Evolutionary conservation across 1,140 invertebrate species (phyloP).

Genomic region (Drosophila funebris): DNA sequence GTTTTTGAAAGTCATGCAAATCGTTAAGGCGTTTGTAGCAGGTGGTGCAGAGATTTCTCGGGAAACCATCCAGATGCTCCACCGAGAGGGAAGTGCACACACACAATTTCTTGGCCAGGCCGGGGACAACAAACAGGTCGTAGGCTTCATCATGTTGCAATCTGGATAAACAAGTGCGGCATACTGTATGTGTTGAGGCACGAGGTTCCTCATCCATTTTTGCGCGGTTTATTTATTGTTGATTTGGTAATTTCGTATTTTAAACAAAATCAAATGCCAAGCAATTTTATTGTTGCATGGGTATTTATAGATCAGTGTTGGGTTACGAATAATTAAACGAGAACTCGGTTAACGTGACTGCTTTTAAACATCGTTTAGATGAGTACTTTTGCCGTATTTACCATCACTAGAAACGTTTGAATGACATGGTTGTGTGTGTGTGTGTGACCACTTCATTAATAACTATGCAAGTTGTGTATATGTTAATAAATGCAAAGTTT

Average conservation of each 20-base stretch:
- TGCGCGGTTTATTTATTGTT: not conserved
- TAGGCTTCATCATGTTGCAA: conserved; percentile 54
- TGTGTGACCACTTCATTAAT: too few relatives aligned
- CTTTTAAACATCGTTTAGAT: not conserved
- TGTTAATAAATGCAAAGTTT: too few relatives aligned
- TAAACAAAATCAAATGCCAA: too few relatives aligned
- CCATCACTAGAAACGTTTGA: not conserved
- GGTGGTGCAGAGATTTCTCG: conserved; percentile 61
- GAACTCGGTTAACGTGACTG: too few relatives aligned
- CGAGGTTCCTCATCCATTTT: conserved; percentile 50
- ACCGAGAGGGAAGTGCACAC: conserved; percentile 72
- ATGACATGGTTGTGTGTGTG: not conserved
- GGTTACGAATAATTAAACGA: conserved; percentile 3
- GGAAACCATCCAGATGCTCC: conserved; percentile 72
- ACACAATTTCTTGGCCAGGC: conserved; percentile 71
- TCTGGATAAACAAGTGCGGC: conserved; percentile 68
- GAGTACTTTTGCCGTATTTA: not conserved
- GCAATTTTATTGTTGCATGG: not conserved
- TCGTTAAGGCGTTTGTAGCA: conserved; percentile 71
- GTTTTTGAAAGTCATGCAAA: conserved; percentile 70
- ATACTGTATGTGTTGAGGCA: conserved; percentile 62
- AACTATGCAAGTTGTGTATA: too few relatives aligned
- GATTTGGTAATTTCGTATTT: not conserved
- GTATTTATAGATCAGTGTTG: not conserved
- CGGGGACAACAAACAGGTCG: conserved; percentile 69